Conservation (phyloP, 2,888 invertebrate genomes). For the Lomographa bimaculata region DNA sequence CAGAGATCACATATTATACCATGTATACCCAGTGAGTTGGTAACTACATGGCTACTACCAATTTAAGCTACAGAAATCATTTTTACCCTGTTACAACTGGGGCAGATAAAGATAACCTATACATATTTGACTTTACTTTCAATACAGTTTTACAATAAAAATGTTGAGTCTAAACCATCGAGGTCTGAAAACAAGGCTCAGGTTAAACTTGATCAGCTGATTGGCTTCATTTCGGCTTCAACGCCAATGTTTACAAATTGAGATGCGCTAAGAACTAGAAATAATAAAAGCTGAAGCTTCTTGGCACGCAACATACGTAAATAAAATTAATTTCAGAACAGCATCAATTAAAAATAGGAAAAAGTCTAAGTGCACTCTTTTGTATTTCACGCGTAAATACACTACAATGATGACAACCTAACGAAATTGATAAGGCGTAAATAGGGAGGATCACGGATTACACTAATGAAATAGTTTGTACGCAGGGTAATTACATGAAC, state of each 20-base stretch:
- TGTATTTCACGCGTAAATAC: slow-evolving; percentile 53
- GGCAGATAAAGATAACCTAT: no score
- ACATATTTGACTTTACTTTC: no score
- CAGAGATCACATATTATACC: no score
- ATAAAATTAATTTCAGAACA: slow-evolving; percentile 25
- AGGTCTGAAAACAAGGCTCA: neutral
- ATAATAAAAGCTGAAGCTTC: slow-evolving; percentile 5
- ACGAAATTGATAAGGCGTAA: slow-evolving; percentile 72
- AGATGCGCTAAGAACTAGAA: slow-evolving; percentile 14
- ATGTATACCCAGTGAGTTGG: no score
- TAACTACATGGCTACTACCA: no score
- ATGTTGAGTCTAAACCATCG: no score
- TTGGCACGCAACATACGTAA: slow-evolving; percentile 26
- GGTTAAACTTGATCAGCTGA: slow-evolving; percentile 38
- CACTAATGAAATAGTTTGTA: slow-evolving; percentile 39
- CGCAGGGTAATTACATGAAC: slow-evolving; percentile 21
- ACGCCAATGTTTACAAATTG: slow-evolving; percentile 26
- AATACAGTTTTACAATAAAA: no score
- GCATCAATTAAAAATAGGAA: slow-evolving; percentile 24
- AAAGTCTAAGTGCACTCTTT: slow-evolving; percentile 29
- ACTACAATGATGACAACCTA: slow-evolving; percentile 73
- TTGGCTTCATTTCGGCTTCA: slow-evolving; percentile 27
- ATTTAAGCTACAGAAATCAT: no score
- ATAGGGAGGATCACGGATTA: slow-evolving; percentile 61
- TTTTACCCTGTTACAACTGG: no score